Base-by-base conservation (phyloP, 2,113 vertebrate species). In the Apistogramma diplotaenia region DNA sequence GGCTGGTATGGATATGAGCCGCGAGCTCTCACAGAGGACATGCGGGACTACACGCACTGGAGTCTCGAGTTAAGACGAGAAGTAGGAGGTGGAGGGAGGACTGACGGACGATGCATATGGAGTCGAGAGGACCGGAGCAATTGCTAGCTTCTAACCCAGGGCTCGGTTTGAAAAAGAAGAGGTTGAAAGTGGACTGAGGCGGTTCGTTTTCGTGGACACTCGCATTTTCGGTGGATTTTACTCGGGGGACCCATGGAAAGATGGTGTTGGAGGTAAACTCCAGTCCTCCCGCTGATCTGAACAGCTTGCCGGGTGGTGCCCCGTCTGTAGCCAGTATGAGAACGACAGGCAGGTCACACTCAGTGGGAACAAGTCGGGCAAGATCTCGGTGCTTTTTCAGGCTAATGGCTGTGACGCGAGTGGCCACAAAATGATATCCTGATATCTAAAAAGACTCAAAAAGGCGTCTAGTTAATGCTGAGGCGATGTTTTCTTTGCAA, bases 181-280 rank as follows among this genome's bases (percentile, higher is more conserved):
- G 93, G 71, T 87, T 93, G 85, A 93, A 94, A 91, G 95, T 90
- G 85, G 88, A 93, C 62, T 74, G 91, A 91, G 89, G 88, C 60
- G 65, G 23, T 49, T 71, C 78, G 19, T 67, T 59, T 83, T 83
- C 40, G 81, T 83, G 80, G 76, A 78, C 54, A 25, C 76, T 81
- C 57, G 73, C 40, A 60, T 46, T 46, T 25, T 70, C 37, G 57
- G 84, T 87, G 86, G 85, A 90, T 86, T 93, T 90, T 78, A 82
- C 88, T 82, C 88, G 86, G 90, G 88, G 93, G 92, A 90, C 94
- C 95, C 87, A 92, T 96, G 96, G 96, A 95, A 97, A 87, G 95
- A 98, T 98, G 98, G 93, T 96, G 96, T 95, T 87, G 93, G 92
- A 94, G 91, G 91, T 92, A 91, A 92, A 93, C 80, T 91, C 73